Evolutionary conservation across 2,113 vertebrate genomes (phyloP).

Genomic region (Empidonax traillii): DNA sequence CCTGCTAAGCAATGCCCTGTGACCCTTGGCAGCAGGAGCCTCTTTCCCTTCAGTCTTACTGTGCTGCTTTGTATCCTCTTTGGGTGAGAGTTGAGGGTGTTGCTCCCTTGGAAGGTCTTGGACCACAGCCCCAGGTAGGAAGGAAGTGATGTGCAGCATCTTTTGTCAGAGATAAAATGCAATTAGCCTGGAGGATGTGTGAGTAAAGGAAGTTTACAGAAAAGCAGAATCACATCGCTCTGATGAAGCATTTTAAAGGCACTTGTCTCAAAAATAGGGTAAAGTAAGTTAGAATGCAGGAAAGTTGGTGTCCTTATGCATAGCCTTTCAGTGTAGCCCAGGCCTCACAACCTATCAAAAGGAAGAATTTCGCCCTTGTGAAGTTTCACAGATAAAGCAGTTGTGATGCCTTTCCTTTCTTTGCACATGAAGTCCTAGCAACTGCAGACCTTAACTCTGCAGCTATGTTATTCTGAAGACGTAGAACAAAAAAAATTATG

Average conservation of each 20-base stretch:
- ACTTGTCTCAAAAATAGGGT: constrained; percentile 23
- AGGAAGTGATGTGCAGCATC: constrained; percentile 49
- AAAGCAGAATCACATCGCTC: neutral
- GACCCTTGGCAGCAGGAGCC: constrained; percentile 8
- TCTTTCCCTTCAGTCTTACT: neutral
- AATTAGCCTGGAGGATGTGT: constrained; percentile 48
- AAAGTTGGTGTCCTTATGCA: neutral
- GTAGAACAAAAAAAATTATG: neutral
- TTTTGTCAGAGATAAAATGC: constrained; percentile 67
- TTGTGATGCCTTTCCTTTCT: neutral
- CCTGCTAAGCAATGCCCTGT: constrained; percentile 34
- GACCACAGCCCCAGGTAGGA: constrained; percentile 36
- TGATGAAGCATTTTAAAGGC: constrained; percentile 11
- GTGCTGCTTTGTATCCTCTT: neutral
- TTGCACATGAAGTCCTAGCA: neutral
- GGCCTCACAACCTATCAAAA: neutral
- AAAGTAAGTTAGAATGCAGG: neutral
- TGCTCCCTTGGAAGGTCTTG: neutral
- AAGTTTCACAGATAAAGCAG: neutral
- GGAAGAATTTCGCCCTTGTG: neutral
- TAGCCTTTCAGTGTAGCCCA: neutral
- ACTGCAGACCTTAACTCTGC: neutral
- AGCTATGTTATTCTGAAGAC: neutral
- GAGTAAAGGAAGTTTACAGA: constrained; percentile 56
- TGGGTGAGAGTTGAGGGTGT: neutral